Base-by-base conservation (phyloP, 2,888 invertebrate species). In the Macrosoma leucophasiata region DNA sequence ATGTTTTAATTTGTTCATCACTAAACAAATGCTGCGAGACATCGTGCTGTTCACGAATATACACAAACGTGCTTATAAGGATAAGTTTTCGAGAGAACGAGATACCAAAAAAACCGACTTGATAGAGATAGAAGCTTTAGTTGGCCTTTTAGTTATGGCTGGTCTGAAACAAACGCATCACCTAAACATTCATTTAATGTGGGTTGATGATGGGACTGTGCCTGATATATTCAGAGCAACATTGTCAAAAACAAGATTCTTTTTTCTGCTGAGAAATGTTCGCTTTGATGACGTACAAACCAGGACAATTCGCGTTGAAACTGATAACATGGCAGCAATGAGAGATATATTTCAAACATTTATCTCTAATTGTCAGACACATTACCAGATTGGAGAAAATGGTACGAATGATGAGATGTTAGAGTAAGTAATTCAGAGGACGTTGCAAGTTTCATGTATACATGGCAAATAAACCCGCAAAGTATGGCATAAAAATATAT, bases 351-450 rank as follows among this genome's bases (percentile, higher is more conserved):
- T 41, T 36, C 27, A 37, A 20, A 15, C 31, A 11, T 36, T 43
- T 27, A 28, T 38, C 26, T 24, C 29, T 20, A 26, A 32, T 22
- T 41, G 38, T 24, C 20, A 37, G 17, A 20, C 35, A 28, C 29
- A 20, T 31, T 41, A 41, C 33, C 30, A 20, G 24, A 37, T 31
- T 8, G 20, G 17, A 27, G 37, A 42, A 11, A 24, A 39, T 35
- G 29, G 35, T 22, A 46, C 46, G 9, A 39, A 46, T 9, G 43
- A 43, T 27, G 44, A 49, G 36, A 44, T 39, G 13, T 33, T 46
- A n/a, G n/a, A n/a, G 25, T 33, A 36, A 32, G 33, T 39, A n/a
- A 13, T 45, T 45, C 29, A 40, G 43, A 25, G 42, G 42, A n/a
- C 24, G 36, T 13, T 48, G 45, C 19, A 27, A 33, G 20, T 44